Base-by-base conservation (phyloP, 1,140 invertebrate genomes). In the Arion vulgaris region DNA sequence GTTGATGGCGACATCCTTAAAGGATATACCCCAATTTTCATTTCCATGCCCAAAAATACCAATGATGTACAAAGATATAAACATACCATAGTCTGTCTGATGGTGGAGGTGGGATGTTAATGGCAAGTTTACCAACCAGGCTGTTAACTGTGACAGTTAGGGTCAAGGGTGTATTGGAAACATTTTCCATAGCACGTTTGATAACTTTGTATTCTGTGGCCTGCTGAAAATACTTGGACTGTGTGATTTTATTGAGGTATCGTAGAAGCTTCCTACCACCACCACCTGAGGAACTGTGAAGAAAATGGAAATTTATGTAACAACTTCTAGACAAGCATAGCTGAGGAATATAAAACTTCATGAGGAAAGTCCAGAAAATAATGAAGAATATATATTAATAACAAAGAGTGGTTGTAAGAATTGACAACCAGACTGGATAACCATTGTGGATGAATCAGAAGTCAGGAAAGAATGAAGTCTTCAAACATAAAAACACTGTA, bases 51-150 rank as follows among this genome's bases (percentile, higher is more conserved):
- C n/a, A n/a, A n/a, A n/a, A n/a, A n/a, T n/a, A n/a, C n/a, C n/a
- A n/a, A n/a, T n/a, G n/a, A 45, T 45, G 15, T 15, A 45, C 15
- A 45, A 7, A 45, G 41, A 45, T 45, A 15, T 45, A 51, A 53
- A 78, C 87, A 87, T 85, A 94, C 98, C 98, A 99, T 1, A 99
- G 87, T 73, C 98, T 94, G 93, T 99, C 97, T 66, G 96, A 95
- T 0, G 98, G 98, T 62, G 97, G 96, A 38, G 97, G 96, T 39
- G 98, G 97, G 87, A 99, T 94, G 92, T 99, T 99, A n/a, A 99
- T 83, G 0, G 96, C 95, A 57, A 98, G 93, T 28, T 95, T 95
- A 0, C 98, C 98, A 85, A 95, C 95, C 82, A 99, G 91, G 32
- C 94, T 95, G 74, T 96, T 95, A 11, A 99, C 92, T 91, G 97